Base-by-base conservation (phyloP, 2,888 invertebrate species). In the Palloptera scutellata region DNA sequence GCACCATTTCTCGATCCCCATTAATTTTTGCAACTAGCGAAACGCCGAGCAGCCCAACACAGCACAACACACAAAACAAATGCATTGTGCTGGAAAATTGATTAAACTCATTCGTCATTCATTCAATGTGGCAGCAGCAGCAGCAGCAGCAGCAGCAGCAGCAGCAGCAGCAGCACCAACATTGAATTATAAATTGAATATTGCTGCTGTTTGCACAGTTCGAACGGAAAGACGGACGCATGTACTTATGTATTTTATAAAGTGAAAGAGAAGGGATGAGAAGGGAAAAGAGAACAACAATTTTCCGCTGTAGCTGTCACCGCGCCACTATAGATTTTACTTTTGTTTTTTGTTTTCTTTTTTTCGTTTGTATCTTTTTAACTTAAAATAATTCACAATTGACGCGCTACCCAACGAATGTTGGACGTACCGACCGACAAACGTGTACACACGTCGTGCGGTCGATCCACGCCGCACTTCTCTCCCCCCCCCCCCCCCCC, bases 91-190 rank as follows among this genome's bases (percentile, higher is more conserved):
- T 64, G 51, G 73, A 71, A 75, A 78, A 78, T 78, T 78, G 78
- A 79, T 79, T 77, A 78, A 78, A 69, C 72, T 74, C 79, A 77
- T 79, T 79, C 79, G 74, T 69, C 66, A 62, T 65, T 65, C 62
- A 62, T 58, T 52, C 54, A 45, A 30, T 66, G 63, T 30, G n/a
- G n/a, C n/a, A n/a, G n/a, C n/a, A n/a, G n/a, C n/a, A n/a, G 42
- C 12, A 13, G 19, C 54, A 19, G 42, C 45, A 59, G 30, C 45
- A 17, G 17, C 30, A 41, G 17, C 30, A 59, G 45, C 41, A 41
- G 20, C 13, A 15, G 45, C 41, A 40, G 59, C 13, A 59, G 17
- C 42, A 55, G 13, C n/a, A 55, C 13, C 30, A 20, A 17, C 19
- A 61, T 48, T 11, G 48, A 15, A 61, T 17, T 45, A 42, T 52